Conservation (phyloP, 2,797 vertebrate genomes). For the Sebastes paucispinis region DNA sequence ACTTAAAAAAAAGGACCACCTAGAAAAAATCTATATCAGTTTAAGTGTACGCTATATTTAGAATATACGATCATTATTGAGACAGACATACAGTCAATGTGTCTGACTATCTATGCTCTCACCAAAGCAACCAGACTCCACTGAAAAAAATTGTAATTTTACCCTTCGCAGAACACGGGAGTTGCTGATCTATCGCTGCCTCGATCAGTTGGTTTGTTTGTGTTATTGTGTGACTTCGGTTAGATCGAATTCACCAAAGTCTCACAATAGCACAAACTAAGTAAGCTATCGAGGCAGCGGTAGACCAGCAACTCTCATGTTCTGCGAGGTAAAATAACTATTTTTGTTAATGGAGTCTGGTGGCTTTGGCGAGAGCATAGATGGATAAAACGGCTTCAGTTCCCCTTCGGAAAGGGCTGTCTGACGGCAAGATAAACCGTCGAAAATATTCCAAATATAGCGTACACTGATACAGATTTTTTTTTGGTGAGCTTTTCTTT, state of each 20-base stretch:
- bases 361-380: no score
- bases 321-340: no score
- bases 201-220: no score
- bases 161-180: not conserved
- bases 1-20: not conserved
- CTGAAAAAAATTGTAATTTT: rapidly evolving
- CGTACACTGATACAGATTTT: not conserved
- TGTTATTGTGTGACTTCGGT: no score
- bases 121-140: not conserved
- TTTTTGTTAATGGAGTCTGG: no score
- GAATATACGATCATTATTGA: not conserved
- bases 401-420: no score
- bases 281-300: not conserved
- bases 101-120: not conserved
- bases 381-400: no score
- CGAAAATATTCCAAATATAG: no score
- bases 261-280: not conserved
- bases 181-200: not conserved
- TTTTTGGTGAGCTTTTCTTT: not conserved
- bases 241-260: not conserved
- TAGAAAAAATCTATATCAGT: not conserved
- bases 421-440: no score
- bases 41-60: not conserved
- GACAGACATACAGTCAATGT: not conserved
- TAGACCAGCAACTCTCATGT: no score